Evolutionary conservation across 2,888 invertebrate species (phyloP).

Genomic region (Lycaena phlaeas): DNA sequence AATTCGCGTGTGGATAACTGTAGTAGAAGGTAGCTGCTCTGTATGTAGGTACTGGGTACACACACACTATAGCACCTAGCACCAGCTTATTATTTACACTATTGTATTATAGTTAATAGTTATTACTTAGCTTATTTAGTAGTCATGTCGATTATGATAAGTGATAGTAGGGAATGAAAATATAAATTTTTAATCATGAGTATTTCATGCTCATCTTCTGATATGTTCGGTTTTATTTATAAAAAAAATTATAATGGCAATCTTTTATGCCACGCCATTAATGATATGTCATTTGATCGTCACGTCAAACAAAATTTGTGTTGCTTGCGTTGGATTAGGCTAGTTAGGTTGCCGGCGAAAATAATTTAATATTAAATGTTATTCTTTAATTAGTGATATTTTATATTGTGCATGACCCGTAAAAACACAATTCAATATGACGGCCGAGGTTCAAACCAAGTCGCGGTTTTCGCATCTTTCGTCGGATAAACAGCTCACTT

Average conservation of each 20-base stretch:
- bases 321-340: constrained; percentile 23
- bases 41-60: no score
- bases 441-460: constrained; percentile 49
- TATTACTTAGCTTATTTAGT: no score
- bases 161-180: no score
- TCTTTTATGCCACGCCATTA: constrained; percentile 46
- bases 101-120: no score
- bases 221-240: no score
- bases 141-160: no score
- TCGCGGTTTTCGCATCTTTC: constrained; percentile 52
- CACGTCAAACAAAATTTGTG: constrained; percentile 16
- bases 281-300: constrained; percentile 41
- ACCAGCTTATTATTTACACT: no score
- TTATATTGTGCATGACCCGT: constrained; percentile 24
- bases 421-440: constrained; percentile 36
- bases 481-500: constrained; percentile 67
- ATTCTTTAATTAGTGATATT: constrained; percentile 17
- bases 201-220: no score
- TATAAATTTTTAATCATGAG: no score
- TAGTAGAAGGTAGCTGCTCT: no score
- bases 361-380: constrained; percentile 23
- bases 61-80: no score
- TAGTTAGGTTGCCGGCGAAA: constrained; percentile 57
- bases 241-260: constrained; percentile 14
- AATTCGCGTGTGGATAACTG: no score